A percentile compares a stretch with the other conserved stretches of the same genome.
Conservation (phyloP, 2,797 vertebrate genomes). For the Sebastes kiyomatsui region DNA sequence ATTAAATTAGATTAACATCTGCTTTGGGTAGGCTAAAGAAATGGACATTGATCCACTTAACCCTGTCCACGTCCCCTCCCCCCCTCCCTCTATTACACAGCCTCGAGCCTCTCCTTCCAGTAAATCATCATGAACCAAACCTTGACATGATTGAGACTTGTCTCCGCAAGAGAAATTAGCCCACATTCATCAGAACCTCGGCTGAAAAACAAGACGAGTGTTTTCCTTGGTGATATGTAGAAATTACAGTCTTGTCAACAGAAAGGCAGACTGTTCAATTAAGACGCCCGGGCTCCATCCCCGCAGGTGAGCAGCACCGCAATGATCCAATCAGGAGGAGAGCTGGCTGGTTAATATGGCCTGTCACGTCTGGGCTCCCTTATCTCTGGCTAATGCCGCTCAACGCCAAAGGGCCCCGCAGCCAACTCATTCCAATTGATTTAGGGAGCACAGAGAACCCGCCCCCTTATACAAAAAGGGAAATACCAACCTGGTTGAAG, state of each 20-base stretch:
- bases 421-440: slow-evolving; percentile 66
- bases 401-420: slow-evolving; percentile 55
- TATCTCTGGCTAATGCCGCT: slow-evolving; percentile 67
- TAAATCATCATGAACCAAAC: slow-evolving; percentile 25
- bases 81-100: neutral
- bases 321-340: slow-evolving; percentile 67
- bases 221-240: slow-evolving; percentile 52
- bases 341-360: slow-evolving; percentile 70
- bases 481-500: slow-evolving; percentile 52
- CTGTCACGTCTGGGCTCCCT: slow-evolving; percentile 68
- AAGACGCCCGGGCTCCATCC: slow-evolving; percentile 34
- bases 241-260: slow-evolving; percentile 64
- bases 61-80: neutral
- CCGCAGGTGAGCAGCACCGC: slow-evolving; percentile 55
- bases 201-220: slow-evolving; percentile 33
- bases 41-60: slow-evolving; percentile 74
- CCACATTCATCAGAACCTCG: slow-evolving; percentile 23
- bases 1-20: slow-evolving; percentile 76
- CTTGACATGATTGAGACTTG: slow-evolving; percentile 16
- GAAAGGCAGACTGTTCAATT: slow-evolving; percentile 64
- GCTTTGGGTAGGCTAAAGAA: slow-evolving; percentile 53
- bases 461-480: slow-evolving; percentile 26
- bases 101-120: neutral
- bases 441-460: slow-evolving; percentile 49
- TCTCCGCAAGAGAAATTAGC: slow-evolving; percentile 34